Evolutionary conservation across 2,113 vertebrate genomes (phyloP), one percentile per base, ranked within the genome.

Genomic region (Vidua macroura): DNA sequence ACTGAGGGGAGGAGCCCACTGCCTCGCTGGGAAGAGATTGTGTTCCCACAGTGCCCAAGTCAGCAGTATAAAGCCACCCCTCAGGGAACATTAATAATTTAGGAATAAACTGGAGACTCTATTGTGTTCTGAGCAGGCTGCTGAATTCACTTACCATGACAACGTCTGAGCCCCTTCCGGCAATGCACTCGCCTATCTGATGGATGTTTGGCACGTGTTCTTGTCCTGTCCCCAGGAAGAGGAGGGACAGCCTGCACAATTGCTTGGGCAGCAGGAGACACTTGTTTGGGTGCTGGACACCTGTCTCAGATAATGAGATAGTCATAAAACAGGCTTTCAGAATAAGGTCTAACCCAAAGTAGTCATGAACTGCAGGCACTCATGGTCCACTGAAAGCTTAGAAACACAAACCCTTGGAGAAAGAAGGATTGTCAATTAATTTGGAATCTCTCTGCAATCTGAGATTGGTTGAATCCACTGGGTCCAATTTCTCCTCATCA

Each of bases 21-120:
- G 1, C 30, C 53, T 60, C 1, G 0, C 91, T 79, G 94, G 76
- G 95, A 66, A 93, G 49, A 37, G 69, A 31, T 6, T 13, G 0
- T 48, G 79, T 80, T 94, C 87, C 81, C 91, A 87, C 82, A 87
- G 90, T 39, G 64, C 49, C 88, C 73, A 37, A 44, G 67, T 11
- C 92, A 92, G 92, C 46, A 24, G 25, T 52, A 12, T 12, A 77
- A 73, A 91, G 84, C 67, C 30, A 1, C 72, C 90, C 55, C 75
- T 77, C 64, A 10, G 90, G 88, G 88, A 84, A 70, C 80, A 91
- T 95, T 33, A 83, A 93, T 93, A 83, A 94, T 95, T 94, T 56
- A 93, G 86, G 41, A 53, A 79, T 64, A 60, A 88, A 63, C 72
- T 86, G 51, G 76, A 93, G 35, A 41, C 72, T 90, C 78, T 52